A percentile compares a stretch with the other conserved stretches of the same genome.
These are phyloP conservation scores for Xestia ashworthii DNA, from an alignment of 2,888 invertebrate genomes.

Conservation along the genomic window DNA sequence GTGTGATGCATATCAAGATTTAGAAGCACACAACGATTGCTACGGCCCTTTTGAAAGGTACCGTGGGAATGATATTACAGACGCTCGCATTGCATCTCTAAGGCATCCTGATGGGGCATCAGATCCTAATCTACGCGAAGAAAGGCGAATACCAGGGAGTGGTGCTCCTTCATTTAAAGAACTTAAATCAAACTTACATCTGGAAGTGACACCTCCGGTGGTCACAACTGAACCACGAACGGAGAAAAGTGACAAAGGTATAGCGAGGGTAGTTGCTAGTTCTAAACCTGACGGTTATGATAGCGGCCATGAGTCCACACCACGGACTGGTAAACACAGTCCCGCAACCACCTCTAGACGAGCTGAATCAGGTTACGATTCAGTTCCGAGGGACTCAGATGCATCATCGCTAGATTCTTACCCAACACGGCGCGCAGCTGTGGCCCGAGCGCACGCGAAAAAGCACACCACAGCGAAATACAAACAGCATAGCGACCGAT, in stretches of 20 bases:
- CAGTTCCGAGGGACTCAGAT: slow-evolving; percentile 96
- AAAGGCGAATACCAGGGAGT: slow-evolving; percentile 92
- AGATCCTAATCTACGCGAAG: slow-evolving; percentile 96
- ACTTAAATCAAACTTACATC: slow-evolving; percentile 87
- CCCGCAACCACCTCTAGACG: slow-evolving; percentile 94
- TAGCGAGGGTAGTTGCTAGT: slow-evolving; percentile 92
- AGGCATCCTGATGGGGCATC: slow-evolving; percentile 98
- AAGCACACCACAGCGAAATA: slow-evolving; percentile 91
- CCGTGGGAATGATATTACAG: slow-evolving; percentile 88
- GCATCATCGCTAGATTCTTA: slow-evolving; percentile 96
- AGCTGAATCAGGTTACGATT: slow-evolving; percentile 97
- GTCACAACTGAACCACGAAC: slow-evolving; percentile 91
- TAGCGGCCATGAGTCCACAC: slow-evolving; percentile 96
- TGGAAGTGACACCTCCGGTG: slow-evolving; percentile 89
- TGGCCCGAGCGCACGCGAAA: slow-evolving; percentile 87
- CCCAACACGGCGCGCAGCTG: slow-evolving; percentile 87
- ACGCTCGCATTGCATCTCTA: slow-evolving; percentile 92
- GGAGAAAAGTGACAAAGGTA: slow-evolving; percentile 91
- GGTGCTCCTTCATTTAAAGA: slow-evolving; percentile 92
- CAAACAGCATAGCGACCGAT: slow-evolving; percentile 93
- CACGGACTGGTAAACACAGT: slow-evolving; percentile 95
- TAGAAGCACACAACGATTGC: slow-evolving; percentile 88
- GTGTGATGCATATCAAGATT: slow-evolving; percentile 91
- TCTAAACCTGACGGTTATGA: slow-evolving; percentile 95
- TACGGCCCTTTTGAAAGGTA: slow-evolving; percentile 93